phyloP scores from a whole-genome alignment of 2,888 invertebrate genomes.

The Nephrotoma flavescens region DNA sequence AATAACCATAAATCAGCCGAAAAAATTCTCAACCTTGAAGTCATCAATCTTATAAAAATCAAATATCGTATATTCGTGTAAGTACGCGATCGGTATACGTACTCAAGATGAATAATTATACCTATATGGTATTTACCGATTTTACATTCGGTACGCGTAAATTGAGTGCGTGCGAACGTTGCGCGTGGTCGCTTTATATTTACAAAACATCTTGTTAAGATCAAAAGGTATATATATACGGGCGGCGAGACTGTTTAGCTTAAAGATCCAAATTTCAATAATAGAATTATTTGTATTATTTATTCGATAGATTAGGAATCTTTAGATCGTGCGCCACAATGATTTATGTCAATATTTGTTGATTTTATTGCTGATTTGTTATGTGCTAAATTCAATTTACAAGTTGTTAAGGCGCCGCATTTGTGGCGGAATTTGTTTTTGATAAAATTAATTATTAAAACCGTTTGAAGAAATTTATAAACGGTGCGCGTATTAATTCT shows the following conservation, averaged over 20 bases:
- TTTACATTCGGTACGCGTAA: background rate
- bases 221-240: background rate
- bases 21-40: background rate
- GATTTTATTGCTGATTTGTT: background rate
- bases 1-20: background rate
- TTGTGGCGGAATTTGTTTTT: no score
- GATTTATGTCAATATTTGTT: background rate
- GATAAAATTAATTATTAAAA: no score
- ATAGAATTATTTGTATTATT: background rate
- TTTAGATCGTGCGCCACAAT: background rate
- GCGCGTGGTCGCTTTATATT: background rate
- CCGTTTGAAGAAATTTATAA: no score
- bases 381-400: background rate
- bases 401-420: no score
- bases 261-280: background rate
- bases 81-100: background rate
- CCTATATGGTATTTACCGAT: background rate
- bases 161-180: background rate
- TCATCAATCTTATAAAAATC: background rate
- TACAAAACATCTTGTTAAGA: no score
- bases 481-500: no score
- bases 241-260: background rate
- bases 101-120: background rate
- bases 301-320: background rate
- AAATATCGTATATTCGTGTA: background rate